Evolutionary conservation across 2,888 invertebrate species (phyloP), one percentile per base, ranked within the genome.

Genomic region (Protonemura montana): DNA sequence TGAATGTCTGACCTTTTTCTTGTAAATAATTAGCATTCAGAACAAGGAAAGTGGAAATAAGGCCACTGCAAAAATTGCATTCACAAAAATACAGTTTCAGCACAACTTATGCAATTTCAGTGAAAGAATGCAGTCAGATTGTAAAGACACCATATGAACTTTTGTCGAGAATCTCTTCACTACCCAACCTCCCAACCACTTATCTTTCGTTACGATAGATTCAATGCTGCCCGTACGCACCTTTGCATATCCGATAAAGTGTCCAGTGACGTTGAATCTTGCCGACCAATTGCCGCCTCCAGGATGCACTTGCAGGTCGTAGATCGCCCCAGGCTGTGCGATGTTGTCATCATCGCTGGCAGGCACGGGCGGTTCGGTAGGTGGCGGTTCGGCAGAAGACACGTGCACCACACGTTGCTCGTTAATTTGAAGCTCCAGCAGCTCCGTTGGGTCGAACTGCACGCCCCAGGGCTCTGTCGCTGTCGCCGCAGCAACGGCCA

Each of bases 401-500:
- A 94, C 91, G 86, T 92, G 89, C 84, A 94, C 90, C 30, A 90
- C 91, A 1, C 89, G 88, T 30, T 90, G 90, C 21, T 92, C 91
- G 42, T 92, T 91, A 93, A 94, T 94, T 88, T 92, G 91, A 1
- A 94, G 89, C 1, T 91, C 90, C 5, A 91, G 86, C 0, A 89
- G 87, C 0, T 88, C 41, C 0, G 92, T 92, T 0, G 92, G 92
- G 0, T 88, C 82, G 90, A 92, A 93, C n/a, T 88, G 89, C 0
- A 89, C 88, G 77, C 89, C 88, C 88, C 89, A 89, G n/a, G 87
- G 88, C 82, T 86, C 82, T 13, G 86, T 92, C 89, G 76, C 89
- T n/a, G 42, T 86, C 59, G 89, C 86, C 7, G 89, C 89, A 0
- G 88, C 88, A 29, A 88, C 89, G 0, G 93, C 93, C 29, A 91